A percentile compares a stretch with the other conserved stretches of the same genome.
phyloP scores from a whole-genome alignment of 2,797 vertebrate species.

The Lacerta viridis region DNA sequence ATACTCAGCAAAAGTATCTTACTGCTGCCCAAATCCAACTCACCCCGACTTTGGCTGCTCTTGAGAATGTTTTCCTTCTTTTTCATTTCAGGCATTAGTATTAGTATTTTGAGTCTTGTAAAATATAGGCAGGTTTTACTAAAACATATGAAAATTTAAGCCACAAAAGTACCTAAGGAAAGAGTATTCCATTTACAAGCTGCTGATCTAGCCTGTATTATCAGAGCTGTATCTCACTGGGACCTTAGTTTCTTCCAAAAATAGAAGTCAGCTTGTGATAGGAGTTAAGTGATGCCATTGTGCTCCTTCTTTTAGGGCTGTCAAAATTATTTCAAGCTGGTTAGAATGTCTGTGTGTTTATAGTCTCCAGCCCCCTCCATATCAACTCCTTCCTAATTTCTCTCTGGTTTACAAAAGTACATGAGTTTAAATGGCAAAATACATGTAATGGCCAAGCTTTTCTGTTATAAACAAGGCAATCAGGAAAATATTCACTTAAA shows the following conservation, averaged over 20 bases:
- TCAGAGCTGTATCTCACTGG: slow-evolving; percentile 4
- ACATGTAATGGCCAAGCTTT: not conserved
- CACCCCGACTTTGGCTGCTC: slow-evolving; percentile 16
- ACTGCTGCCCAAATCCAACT: slow-evolving; percentile 21
- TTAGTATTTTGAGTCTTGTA: slow-evolving; percentile 31
- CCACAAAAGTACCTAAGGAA: not conserved
- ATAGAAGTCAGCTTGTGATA: not conserved
- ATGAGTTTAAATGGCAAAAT: not conserved
- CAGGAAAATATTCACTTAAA: not conserved
- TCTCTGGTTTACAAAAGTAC: not conserved
- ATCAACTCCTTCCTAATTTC: not conserved
- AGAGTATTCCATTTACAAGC: slow-evolving; percentile 7
- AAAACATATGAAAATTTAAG: slow-evolving; percentile 32
- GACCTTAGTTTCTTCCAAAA: not conserved
- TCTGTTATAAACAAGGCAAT: not conserved
- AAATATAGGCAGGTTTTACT: slow-evolving; percentile 53
- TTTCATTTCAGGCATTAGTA: slow-evolving; percentile 53
- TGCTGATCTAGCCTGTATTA: not conserved
- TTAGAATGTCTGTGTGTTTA: not conserved
- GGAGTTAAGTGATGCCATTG: not conserved
- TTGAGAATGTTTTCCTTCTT: slow-evolving; percentile 44
- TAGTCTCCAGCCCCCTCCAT: not conserved
- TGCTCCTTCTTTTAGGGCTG: not conserved
- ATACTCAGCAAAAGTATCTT: not conserved
- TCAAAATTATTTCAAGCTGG: not conserved